These are phyloP conservation scores for Drosophila mayri DNA, from an alignment of 1,140 invertebrate species.

Conservation along the genomic window DNA sequence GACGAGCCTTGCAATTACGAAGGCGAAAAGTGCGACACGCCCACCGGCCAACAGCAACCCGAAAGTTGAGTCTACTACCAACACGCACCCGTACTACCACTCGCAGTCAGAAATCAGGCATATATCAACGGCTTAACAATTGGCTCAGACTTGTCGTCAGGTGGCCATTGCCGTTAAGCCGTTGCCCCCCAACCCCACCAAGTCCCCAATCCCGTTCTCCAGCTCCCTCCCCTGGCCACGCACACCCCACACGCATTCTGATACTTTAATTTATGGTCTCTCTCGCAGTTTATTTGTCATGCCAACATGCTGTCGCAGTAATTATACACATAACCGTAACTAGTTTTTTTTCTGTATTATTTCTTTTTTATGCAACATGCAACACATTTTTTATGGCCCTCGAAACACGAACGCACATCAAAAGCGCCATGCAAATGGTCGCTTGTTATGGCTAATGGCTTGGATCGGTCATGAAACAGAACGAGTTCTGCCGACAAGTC, in stretches of 20 bases:
- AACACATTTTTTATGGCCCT: slow-evolving; percentile 52
- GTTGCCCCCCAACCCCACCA: not conserved
- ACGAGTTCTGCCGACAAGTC: slow-evolving; percentile 30
- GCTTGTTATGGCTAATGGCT: slow-evolving; percentile 60
- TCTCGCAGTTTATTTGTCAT: slow-evolving; percentile 72
- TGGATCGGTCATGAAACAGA: slow-evolving; percentile 29
- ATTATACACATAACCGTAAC: slow-evolving; percentile 71
- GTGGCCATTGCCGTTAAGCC: slow-evolving; percentile 67
- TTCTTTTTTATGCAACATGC: slow-evolving; percentile 46
- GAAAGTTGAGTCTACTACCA: slow-evolving; percentile 21
- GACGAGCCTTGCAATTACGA: slow-evolving; percentile 56
- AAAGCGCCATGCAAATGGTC: slow-evolving; percentile 52
- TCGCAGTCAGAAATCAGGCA: slow-evolving; percentile 25
- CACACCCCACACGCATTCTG: slow-evolving; percentile 65
- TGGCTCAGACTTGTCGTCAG: slow-evolving; percentile 77
- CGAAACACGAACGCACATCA: slow-evolving; percentile 36
- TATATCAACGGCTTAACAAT: slow-evolving; percentile 82
- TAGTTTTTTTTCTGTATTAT: slow-evolving; percentile 46
- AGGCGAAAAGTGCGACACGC: slow-evolving; percentile 55
- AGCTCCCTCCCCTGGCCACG: not conserved
- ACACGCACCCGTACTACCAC: slow-evolving; percentile 10
- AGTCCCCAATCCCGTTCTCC: slow-evolving; percentile 10
- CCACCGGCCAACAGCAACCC: slow-evolving; percentile 17
- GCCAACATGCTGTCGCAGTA: slow-evolving; percentile 62
- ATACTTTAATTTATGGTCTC: slow-evolving; percentile 81